Evolutionary conservation across 2,888 invertebrate genomes (phyloP), one percentile per base, ranked within the genome.

Genomic region (Callyntrura guangdongensis): DNA sequence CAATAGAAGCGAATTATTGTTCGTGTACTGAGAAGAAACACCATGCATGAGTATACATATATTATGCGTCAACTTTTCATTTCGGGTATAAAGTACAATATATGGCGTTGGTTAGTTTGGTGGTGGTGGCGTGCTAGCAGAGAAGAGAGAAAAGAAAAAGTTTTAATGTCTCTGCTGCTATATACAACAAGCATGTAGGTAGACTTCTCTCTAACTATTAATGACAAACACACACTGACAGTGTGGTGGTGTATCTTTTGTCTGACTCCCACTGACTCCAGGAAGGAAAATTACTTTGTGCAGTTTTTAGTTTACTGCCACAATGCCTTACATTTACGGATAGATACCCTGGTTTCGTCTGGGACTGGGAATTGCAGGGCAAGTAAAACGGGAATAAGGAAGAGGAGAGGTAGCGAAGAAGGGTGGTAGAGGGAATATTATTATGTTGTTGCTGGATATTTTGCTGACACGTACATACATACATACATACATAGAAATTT

Each of bases 321-420:
- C 79, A 86, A 61, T 81, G 81, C 64, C 86, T 61, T 77, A 72
- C 56, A 61, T 82, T 67, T 12, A 67, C 20, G 49, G 49, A 84
- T n/a, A 17, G 47, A 64, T 47, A 49, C 53, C 84, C 45, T 47
- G 17, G 22, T 47, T 47, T 53, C 84, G 22, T 69, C 61, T 61
- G 79, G 86, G 79, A 87, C 61, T 61, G 56, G 85, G 45, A 85
- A 56, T 85, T 72, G 72, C n/a, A 59, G 72, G 72, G 47, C 36
- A 36, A 36, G 36, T 53, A 20, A 20, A 22, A 61, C 5, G 8
- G 22, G 61, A 47, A 36, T 79, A 53, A 81, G 56, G 79, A 49
- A 77, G 27, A 69, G 27, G 25, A 27, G 27, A 69, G 27, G 25
- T 5, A 12, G 27, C 8, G 49, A 77, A 53, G 25, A 77, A 77